A percentile compares a stretch with the other conserved stretches of the same genome.
Conservation (phyloP, 2,797 vertebrate genomes). For the Mastacembelus armatus region DNA sequence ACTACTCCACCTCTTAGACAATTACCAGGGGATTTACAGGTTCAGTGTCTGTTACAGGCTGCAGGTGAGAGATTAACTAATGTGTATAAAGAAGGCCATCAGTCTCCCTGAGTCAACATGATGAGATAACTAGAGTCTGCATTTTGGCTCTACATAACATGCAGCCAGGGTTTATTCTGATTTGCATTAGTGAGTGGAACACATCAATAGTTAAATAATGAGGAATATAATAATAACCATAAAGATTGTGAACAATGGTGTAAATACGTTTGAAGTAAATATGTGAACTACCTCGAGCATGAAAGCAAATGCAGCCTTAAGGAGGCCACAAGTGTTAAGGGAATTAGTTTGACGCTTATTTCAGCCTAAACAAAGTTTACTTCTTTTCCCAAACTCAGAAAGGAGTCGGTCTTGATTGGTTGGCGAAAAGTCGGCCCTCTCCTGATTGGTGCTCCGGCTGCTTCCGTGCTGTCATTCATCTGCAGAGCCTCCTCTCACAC, state of each 20-base stretch:
- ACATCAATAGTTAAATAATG: neutral
- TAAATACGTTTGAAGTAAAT: neutral
- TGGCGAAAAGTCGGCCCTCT: neutral
- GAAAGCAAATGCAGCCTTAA: neutral
- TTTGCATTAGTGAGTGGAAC: neutral
- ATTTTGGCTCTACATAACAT: no score
- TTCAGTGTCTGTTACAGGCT: constrained; percentile 34
- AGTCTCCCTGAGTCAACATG: constrained; percentile 20
- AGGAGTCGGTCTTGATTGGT: constrained; percentile 57
- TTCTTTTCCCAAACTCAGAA: neutral
- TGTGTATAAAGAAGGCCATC: constrained; percentile 28
- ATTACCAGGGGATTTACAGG: constrained; percentile 28
- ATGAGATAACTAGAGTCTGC: constrained; percentile 8
- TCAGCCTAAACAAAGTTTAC: constrained; percentile 26
- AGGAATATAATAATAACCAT: no score
- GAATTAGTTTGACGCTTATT: neutral
- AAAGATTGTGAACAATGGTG: no score
- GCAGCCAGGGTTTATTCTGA: neutral
- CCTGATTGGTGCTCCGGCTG: constrained; percentile 59
- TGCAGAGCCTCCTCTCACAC: constrained; percentile 36
- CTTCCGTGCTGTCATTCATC: constrained; percentile 46
- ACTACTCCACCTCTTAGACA: constrained; percentile 19
- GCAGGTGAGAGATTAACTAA: constrained; percentile 49
- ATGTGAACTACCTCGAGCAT: neutral
- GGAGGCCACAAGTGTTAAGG: constrained; percentile 2